Evolutionary conservation across 2,113 vertebrate genomes (phyloP).

Genomic region (Brachirus orientalis): DNA sequence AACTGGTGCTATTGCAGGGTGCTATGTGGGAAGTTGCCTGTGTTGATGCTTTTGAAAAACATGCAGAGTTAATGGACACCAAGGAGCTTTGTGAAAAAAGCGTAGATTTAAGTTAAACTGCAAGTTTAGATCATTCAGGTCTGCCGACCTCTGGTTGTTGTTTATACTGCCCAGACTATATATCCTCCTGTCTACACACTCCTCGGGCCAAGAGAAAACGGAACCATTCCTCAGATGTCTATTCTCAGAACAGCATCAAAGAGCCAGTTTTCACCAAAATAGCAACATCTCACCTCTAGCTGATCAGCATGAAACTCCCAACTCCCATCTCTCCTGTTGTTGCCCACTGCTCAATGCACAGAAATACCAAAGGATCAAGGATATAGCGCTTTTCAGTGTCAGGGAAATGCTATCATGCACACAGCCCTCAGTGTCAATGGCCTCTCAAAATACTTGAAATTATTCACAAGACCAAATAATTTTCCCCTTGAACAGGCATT

Average conservation of each 20-base stretch:
- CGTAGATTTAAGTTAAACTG: too few relatives aligned
- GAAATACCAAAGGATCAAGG: background rate
- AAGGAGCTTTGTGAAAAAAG: too few relatives aligned
- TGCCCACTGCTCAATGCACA: background rate
- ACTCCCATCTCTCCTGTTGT: constrained; percentile 7
- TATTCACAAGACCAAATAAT: background rate
- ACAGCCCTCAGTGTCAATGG: constrained; percentile 10
- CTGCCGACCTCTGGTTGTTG: background rate
- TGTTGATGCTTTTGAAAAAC: too few relatives aligned
- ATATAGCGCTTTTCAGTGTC: constrained; percentile 42
- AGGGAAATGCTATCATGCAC: constrained; percentile 11
- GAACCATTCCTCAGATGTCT: constrained; percentile 21
- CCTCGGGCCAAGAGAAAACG: background rate
- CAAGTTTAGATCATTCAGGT: background rate
- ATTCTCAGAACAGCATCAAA: constrained; percentile 33
- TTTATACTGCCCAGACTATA: background rate
- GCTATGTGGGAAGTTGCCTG: too few relatives aligned
- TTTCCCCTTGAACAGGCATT: background rate
- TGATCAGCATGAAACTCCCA: constrained; percentile 32
- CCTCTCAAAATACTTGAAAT: constrained; percentile 26
- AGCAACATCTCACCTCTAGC: constrained; percentile 28
- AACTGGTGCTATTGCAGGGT: too few relatives aligned
- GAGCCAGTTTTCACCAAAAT: constrained; percentile 32
- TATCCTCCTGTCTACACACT: constrained; percentile 3
- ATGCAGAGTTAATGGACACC: too few relatives aligned